Percentiles rank a stretch among this genome's conserved stretches.
Evolutionary conservation across 2,797 vertebrate species (phyloP).

Genomic region (Hoplostethus atlanticus): DNA sequence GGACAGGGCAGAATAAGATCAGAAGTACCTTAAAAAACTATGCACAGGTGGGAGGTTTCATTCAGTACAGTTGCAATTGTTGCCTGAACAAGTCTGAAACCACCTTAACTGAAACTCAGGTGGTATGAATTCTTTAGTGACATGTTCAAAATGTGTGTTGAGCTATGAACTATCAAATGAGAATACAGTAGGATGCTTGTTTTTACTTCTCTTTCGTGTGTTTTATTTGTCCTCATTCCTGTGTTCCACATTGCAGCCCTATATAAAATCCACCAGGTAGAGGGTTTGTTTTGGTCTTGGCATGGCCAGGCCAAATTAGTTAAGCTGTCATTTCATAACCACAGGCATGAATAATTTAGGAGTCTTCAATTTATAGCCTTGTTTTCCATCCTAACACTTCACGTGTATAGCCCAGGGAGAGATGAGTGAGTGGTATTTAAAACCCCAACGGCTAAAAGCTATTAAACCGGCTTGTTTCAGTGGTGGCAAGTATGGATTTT

Average conservation of each 20-base stretch:
- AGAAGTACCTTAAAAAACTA: not conserved
- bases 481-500: constrained; percentile 8
- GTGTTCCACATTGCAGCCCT: not conserved
- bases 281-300: constrained; percentile 1
- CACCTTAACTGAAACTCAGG: not conserved
- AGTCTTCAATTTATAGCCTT: not conserved
- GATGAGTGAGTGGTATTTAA: constrained; percentile 20
- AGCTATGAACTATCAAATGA: not conserved
- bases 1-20: too few relatives aligned
- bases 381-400: constrained; percentile 5
- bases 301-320: not conserved
- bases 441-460: constrained; percentile 21
- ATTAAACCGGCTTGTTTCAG: constrained; percentile 42
- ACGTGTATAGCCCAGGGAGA: constrained; percentile 8
- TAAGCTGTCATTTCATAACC: not conserved
- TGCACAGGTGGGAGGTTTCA: not conserved
- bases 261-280: too few relatives aligned
- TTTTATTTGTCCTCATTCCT: not conserved
- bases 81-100: constrained; percentile 39
- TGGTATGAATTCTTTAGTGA: constrained; percentile 37
- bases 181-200: not conserved
- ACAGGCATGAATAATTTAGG: not conserved
- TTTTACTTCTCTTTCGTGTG: not conserved
- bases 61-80: not conserved
- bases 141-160: constrained; percentile 3